Evolutionary conservation across 1,140 invertebrate species (phyloP), one percentile per base, ranked within the genome.

Genomic region (Lethocerus indicus): DNA sequence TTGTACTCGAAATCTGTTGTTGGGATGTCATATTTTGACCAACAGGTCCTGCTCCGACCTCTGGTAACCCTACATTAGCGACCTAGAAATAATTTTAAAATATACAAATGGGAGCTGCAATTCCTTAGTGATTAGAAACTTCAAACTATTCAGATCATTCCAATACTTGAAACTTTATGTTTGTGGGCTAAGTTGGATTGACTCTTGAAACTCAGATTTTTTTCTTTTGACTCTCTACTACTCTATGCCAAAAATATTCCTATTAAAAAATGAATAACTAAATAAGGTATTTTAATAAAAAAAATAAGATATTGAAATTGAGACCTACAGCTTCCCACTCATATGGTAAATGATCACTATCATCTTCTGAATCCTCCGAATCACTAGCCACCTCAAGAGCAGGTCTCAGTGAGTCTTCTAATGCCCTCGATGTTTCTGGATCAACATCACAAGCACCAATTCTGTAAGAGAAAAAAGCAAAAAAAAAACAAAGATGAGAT

Each of bases 301-400:
- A 20, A 13, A 39, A 48, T 36, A 24, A 37, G 24, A 3, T 26
- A 36, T 16, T 46, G 44, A 46, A 32, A 32, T 9, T n/a, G 37
- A 43, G 12, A 49, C 67, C 66, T 65, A 80, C 76, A 51, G 75
- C 71, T 64, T 81, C 78, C 78, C 78, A 81, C 59, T 78, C 77
- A 58, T 67, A 67, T 43, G 74, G 74, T 52, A 77, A 63, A 21
- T 68, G 67, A 56, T 60, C 58, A 45, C 57, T 57, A 56, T 78
- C 75, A 57, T 79, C 76, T 61, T 80, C 77, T 2, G 76, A 78
- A 61, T 75, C 74, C 18, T 75, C 76, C 61, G 78, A 75, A 21
- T 77, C 75, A 26, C 69, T 72, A 42, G 69, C 71, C 56, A 75
- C 39, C 16, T 57, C 75, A 40, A 79, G 64, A 62, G 74, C 70